phyloP scores from a whole-genome alignment of 2,888 invertebrate genomes.

The Flexamia atlantica region DNA sequence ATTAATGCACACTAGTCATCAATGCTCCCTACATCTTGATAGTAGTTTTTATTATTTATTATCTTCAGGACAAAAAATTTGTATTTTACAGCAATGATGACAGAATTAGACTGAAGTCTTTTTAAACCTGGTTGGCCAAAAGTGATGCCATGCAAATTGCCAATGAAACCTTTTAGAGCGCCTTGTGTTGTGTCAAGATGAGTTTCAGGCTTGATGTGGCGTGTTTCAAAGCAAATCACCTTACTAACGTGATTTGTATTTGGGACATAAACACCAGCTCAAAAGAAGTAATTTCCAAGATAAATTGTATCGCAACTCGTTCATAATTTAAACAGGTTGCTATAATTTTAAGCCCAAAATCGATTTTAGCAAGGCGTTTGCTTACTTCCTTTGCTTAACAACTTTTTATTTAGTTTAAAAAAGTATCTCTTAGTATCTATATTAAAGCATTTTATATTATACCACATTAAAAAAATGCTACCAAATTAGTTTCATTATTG shows the following conservation, averaged over 20 bases:
- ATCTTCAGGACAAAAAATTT: background rate
- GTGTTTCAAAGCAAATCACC: constrained; percentile 45
- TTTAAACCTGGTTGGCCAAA: background rate
- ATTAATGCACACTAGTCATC: no score
- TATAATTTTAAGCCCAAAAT: no score
- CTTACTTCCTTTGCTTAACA: no score
- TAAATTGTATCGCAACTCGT: constrained; percentile 14
- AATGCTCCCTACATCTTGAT: no score
- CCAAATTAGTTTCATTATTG: no score
- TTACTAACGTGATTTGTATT: constrained; percentile 19
- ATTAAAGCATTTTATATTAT: no score
- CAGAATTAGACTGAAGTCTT: background rate
- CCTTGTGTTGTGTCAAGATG: constrained; percentile 17
- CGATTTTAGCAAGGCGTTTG: no score
- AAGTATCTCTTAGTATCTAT: no score
- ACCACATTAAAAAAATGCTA: no score
- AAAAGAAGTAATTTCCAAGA: constrained; percentile 56
- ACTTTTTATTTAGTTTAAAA: no score
- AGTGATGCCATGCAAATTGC: constrained; percentile 20
- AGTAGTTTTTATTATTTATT: no score
- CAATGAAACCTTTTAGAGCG: constrained; percentile 14
- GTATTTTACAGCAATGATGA: background rate
- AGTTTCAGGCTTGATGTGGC: background rate
- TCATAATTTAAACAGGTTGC: background rate
- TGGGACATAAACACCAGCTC: background rate